Base-by-base conservation (phyloP, 2,797 vertebrate genomes). In the Tadarida brasiliensis region DNA sequence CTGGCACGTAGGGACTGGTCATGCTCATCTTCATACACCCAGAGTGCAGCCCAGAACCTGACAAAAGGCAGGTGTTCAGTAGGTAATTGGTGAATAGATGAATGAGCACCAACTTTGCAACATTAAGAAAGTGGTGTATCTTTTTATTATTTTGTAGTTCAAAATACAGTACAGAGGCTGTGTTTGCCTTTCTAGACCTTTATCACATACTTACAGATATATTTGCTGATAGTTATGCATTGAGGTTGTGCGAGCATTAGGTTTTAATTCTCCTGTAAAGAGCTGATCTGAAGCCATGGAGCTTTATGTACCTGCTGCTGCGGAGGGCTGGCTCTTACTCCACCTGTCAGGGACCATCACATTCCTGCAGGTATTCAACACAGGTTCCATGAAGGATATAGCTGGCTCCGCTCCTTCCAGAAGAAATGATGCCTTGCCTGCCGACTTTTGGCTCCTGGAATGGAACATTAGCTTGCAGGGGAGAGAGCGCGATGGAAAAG, bases 401-500 rank as follows among this genome's bases (percentile, higher is more conserved):
- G 28, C 70, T 87, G 77, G 44, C 59, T 91, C 47, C 15, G 71
- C 8, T 63, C 22, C 67, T 87, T 86, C 44, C 80, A 24, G 73
- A n/a, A 87, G 17, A 71, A 57, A 63, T 17, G 4, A 74, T 49
- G 33, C 33, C 22, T 74, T 59, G 51, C n/a, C 35, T 93, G 89
- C 65, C 78, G 87, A 59, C 56, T 76, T 81, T 33, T 73, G 90
- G 76, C 61, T 95, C n/a, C 33, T 28, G 17, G n/a, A 26, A 65
- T 56, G 56, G 61, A 76, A 19, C 24, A 16, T 76, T 85, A 24
- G 61, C 89, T 80, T 94, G 71, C 47, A 74, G 61, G 39, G 33
- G 56, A 95, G 87, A 49, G 83, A 94, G 28, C 89, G 47, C 11
- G 8, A 26, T 94, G 85, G 44, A 51, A 63, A 87, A 83, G 56